Conservation (phyloP, 2,113 vertebrate species). For the Coptodon rendalli region DNA sequence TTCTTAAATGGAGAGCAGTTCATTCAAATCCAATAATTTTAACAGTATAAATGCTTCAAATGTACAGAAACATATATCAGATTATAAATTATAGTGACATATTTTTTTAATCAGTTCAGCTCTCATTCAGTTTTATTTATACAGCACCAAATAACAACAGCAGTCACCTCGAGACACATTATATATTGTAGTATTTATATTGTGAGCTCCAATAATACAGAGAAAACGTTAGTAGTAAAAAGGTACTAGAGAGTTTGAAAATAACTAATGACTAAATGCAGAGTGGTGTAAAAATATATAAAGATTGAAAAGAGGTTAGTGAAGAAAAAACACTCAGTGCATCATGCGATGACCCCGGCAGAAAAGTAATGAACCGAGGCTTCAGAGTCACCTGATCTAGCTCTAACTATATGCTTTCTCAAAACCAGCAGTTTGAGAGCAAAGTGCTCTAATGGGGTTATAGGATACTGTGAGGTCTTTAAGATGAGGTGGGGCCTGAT, state of each 20-base stretch:
- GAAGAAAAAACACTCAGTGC: no score
- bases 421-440: neutral
- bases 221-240: neutral
- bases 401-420: neutral
- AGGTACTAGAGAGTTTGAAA: neutral
- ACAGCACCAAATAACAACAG: neutral
- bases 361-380: neutral
- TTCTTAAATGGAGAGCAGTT: neutral
- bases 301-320: no score
- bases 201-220: neutral
- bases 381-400: neutral
- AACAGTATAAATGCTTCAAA: neutral
- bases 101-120: neutral
- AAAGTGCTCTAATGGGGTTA: neutral
- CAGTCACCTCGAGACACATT: neutral
- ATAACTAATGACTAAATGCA: neutral
- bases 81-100: neutral
- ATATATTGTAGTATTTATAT: neutral
- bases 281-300: no score
- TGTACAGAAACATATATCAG: neutral
- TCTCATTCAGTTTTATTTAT: neutral
- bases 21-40: neutral
- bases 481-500: neutral
- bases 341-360: no score
- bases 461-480: fast-evolving